Conservation (phyloP, 2,888 invertebrate genomes). For the Flexamia atlantica region DNA sequence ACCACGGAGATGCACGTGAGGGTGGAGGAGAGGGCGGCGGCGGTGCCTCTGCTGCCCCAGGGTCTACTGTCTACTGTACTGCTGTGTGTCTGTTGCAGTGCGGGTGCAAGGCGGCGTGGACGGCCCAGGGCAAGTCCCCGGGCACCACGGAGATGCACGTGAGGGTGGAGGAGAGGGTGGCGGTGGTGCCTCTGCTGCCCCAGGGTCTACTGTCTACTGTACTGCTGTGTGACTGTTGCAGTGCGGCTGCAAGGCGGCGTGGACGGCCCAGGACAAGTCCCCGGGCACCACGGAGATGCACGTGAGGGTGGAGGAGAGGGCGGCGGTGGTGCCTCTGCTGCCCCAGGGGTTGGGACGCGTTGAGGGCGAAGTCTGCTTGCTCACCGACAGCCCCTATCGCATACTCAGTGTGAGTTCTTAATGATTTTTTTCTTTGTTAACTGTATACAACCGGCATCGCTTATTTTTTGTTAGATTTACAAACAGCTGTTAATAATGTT, state of each 20-base stretch:
- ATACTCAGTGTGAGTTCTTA: conserved; percentile 81
- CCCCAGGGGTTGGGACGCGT: conserved; percentile 61
- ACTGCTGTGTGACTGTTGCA: conserved; percentile 2
- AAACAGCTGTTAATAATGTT: no score
- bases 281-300: conserved; percentile 39
- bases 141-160: conserved; percentile 21
- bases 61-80: not conserved
- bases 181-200: conserved; percentile 8
- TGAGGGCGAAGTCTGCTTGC: conserved; percentile 82
- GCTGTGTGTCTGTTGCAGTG: conserved; percentile 24
- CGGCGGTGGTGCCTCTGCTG: conserved; percentile 18
- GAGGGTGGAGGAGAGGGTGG: conserved; percentile 13
- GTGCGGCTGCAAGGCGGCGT: conserved; percentile 7
- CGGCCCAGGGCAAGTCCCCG: not conserved
- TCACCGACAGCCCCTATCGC: conserved; percentile 86
- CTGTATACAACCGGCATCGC: no score
- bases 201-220: not conserved
- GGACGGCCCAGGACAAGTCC: conserved; percentile 27
- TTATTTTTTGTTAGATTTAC: no score
- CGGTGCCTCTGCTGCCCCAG: conserved; percentile 28
- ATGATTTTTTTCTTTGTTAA: not conserved
- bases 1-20: conserved; percentile 27
- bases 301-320: conserved; percentile 25
- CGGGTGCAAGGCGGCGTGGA: conserved; percentile 30
- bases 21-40: conserved; percentile 8